These are phyloP conservation scores for Synanthedon formicaeformis DNA, from an alignment of 2,888 invertebrate genomes.

Conservation along the genomic window DNA sequence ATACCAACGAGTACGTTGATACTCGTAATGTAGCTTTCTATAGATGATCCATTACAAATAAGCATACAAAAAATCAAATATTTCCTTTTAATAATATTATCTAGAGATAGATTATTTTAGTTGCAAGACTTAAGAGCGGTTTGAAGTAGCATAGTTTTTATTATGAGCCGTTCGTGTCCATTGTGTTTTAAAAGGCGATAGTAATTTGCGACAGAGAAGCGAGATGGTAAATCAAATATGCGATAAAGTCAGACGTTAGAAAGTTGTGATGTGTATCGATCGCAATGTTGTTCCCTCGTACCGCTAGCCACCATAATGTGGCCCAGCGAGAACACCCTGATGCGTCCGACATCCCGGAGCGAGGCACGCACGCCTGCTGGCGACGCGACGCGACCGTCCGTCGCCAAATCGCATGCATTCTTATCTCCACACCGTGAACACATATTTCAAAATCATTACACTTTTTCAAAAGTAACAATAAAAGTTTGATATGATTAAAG, in stretches of 20 bases:
- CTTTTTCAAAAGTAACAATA: not conserved
- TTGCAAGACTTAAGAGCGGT: too few relatives aligned
- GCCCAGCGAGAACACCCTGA: slow-evolving; percentile 6
- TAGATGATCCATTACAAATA: too few relatives aligned
- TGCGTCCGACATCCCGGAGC: slow-evolving; percentile 35
- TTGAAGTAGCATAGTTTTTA: too few relatives aligned
- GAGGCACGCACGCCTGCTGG: slow-evolving; percentile 33
- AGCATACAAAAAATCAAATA: too few relatives aligned
- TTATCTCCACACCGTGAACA: slow-evolving; percentile 8
- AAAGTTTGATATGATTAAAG: slow-evolving; percentile 7
- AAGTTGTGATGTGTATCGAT: slow-evolving; percentile 35
- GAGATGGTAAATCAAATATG: not conserved
- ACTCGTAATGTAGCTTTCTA: too few relatives aligned
- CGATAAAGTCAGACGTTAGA: slow-evolving; percentile 14
- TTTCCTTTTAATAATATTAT: too few relatives aligned
- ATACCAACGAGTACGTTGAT: too few relatives aligned
- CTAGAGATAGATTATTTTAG: too few relatives aligned
- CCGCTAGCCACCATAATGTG: slow-evolving; percentile 27
- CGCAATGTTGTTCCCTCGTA: slow-evolving; percentile 10
- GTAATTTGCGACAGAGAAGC: too few relatives aligned
- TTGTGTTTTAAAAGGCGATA: too few relatives aligned
- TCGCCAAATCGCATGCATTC: slow-evolving; percentile 11
- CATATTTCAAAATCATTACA: too few relatives aligned
- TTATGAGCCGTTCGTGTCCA: too few relatives aligned
- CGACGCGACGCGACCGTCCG: slow-evolving; percentile 18